Evolutionary conservation across 23 tunicate genomes (phyloP).

Genomic region (Phallusia fumigata): DNA sequence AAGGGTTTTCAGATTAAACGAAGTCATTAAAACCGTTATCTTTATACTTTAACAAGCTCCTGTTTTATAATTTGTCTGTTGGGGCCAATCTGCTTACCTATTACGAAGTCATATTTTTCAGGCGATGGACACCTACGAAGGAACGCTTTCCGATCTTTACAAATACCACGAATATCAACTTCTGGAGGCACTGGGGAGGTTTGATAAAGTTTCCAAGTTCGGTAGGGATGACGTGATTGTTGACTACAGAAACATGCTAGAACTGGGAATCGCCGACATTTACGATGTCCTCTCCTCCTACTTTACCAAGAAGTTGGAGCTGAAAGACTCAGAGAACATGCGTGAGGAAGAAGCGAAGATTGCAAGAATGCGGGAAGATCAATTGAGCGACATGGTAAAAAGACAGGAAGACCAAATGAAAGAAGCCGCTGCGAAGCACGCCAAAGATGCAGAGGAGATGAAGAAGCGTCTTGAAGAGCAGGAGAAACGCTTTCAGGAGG

Average conservation of each 20-base stretch:
- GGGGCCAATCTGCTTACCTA: background rate
- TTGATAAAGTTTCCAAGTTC: background rate
- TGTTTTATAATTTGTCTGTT: background rate
- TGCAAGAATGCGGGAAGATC: background rate
- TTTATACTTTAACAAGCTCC: too few species aligned
- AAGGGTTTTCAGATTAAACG: too few species aligned
- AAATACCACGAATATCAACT: background rate
- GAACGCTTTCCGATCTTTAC: background rate
- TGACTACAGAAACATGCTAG: background rate
- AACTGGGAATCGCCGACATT: background rate
- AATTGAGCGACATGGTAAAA: background rate
- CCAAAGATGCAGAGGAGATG: background rate
- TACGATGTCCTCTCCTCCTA: background rate
- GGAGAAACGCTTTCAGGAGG: background rate
- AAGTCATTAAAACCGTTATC: too few species aligned
- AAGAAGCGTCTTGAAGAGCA: conserved; percentile 4
- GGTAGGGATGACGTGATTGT: background rate
- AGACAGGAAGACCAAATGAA: background rate
- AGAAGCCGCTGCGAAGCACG: background rate
- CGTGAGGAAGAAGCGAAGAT: background rate
- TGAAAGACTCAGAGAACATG: background rate
- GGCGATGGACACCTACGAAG: background rate
- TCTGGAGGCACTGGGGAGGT: background rate
- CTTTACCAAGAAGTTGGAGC: background rate
- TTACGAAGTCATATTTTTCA: background rate